Base-by-base conservation (phyloP, 2,797 vertebrate genomes). In the Numenius phaeopus region DNA sequence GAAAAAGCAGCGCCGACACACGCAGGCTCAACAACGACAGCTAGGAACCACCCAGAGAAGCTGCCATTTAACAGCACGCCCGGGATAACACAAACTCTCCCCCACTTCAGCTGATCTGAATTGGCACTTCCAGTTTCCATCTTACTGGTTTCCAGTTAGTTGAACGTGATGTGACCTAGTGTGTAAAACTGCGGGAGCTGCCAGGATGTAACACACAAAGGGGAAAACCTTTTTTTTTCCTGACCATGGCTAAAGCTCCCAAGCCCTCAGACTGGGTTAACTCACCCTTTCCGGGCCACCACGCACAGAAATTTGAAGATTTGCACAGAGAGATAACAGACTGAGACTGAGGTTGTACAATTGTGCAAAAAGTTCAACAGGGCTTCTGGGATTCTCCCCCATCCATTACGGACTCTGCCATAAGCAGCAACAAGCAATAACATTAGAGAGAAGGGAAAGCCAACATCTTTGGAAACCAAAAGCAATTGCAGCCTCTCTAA, bases 131-230 rank as follows among this genome's bases (percentile, higher is more conserved):
- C 66, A 73, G 59, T 59, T 84, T 89, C 83, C 90, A 94, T 67
- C 23, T 87, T 70, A 62, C n/a, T 73, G 83, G 94, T 67, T 95
- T 94, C 87, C 77, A 93, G 66, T 90, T 93, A 62, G 46, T 29
- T 29, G 34, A 86, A 83, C 0, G 0, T 13, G 69, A 81, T 20
- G 42, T 5, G 62, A 89, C 59, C 65, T 73, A 47, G 2, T 0
- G 6, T 7, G 32, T 29, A 44, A 49, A 67, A 50, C 42, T 13
- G 20, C 47, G 12, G 0, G 6, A 40, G 55, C 9, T 80, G 83
- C 16, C 64, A 73, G 78, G 21, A 23, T 80, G n/a, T 32, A 64
- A 59, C 40, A 54, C 34, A 47, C 13, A 57, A 94, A 29, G 3
- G 13, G 37, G 19, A 39, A 79, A 86, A 22, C 0, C 3, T 3